These are phyloP conservation scores for Microcebus jonahi DNA, from an alignment of 2,113 vertebrate genomes.

Conservation along the genomic window DNA sequence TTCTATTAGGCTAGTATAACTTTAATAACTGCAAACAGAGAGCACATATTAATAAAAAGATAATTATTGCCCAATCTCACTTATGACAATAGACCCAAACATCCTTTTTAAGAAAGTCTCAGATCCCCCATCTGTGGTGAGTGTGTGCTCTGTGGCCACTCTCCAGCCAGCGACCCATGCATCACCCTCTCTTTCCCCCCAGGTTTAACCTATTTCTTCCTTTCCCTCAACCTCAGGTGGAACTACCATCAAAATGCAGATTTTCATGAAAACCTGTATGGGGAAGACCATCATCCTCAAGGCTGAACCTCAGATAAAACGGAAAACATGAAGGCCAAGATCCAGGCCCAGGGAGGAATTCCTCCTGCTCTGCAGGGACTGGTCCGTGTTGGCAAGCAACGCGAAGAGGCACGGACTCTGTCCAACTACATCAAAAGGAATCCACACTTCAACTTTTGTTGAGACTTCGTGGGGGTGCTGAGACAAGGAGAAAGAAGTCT, in stretches of 20 bases:
- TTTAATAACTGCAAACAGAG: background rate
- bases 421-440: conserved; percentile 99
- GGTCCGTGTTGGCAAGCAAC: conserved; percentile 98
- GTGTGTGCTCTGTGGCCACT: background rate
- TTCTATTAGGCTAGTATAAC: background rate
- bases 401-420: conserved; percentile 96
- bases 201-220: background rate
- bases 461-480: conserved; percentile 97
- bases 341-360: conserved; percentile 99
- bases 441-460: conserved; percentile 98
- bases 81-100: background rate
- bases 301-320: conserved; percentile 99
- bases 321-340: conserved; percentile 99
- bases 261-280: conserved; percentile 98
- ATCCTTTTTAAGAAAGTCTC: background rate
- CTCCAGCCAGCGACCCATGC: rapidly evolving
- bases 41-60: background rate
- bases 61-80: background rate
- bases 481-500: conserved; percentile 99
- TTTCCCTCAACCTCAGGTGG: conserved; percentile 82
- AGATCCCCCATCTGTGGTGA: conserved; percentile 90
- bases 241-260: conserved; percentile 91
- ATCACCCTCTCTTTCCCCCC: rapidly evolving
- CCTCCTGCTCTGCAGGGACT: conserved; percentile 97
- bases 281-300: conserved; percentile 99